A percentile compares a stretch with the other conserved stretches of the same genome.
These are phyloP conservation scores for Chrysochloris asiatica DNA, from an alignment of 2,113 vertebrate species.

Conservation along the genomic window DNA sequence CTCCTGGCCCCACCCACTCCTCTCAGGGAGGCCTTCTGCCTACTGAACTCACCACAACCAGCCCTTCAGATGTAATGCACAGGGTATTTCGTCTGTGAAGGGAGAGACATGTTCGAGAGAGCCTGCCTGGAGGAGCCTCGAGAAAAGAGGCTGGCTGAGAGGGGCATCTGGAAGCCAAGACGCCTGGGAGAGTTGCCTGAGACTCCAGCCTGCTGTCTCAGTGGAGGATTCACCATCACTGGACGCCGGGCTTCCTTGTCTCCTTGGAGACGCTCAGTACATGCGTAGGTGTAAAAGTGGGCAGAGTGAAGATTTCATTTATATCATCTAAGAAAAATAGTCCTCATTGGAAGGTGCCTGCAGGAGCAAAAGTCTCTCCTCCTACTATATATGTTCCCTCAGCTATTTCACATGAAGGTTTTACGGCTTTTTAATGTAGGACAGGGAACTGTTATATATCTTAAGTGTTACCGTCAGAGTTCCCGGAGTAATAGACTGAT, in stretches of 20 bases:
- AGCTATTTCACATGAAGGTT: slow-evolving; percentile 71
- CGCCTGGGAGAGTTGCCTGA: slow-evolving; percentile 72
- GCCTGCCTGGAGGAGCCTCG: slow-evolving; percentile 55
- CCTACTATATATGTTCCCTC: slow-evolving; percentile 73
- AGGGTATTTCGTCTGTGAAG: slow-evolving; percentile 34
- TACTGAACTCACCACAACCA: slow-evolving; percentile 17
- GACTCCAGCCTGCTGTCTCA: slow-evolving; percentile 77
- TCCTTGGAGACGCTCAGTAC: slow-evolving; percentile 89
- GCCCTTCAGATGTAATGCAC: slow-evolving; percentile 28
- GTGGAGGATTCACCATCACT: slow-evolving; percentile 78
- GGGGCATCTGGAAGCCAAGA: slow-evolving; percentile 76
- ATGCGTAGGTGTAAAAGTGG: slow-evolving; percentile 88
- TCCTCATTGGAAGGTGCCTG: slow-evolving; percentile 84
- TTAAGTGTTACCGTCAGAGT: background rate
- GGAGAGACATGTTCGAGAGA: slow-evolving; percentile 28
- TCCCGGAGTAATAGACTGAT: background rate
- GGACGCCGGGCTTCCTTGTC: slow-evolving; percentile 85
- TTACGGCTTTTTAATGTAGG: background rate
- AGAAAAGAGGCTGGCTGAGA: slow-evolving; percentile 66
- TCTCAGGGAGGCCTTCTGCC: slow-evolving; percentile 13
- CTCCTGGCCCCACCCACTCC: background rate
- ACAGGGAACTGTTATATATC: background rate
- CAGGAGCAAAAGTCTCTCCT: slow-evolving; percentile 79
- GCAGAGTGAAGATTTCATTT: slow-evolving; percentile 89
- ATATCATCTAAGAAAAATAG: slow-evolving; percentile 88